These are phyloP conservation scores for Geotrypetes seraphini DNA, from an alignment of 2,797 vertebrate species.

Conservation along the genomic window DNA sequence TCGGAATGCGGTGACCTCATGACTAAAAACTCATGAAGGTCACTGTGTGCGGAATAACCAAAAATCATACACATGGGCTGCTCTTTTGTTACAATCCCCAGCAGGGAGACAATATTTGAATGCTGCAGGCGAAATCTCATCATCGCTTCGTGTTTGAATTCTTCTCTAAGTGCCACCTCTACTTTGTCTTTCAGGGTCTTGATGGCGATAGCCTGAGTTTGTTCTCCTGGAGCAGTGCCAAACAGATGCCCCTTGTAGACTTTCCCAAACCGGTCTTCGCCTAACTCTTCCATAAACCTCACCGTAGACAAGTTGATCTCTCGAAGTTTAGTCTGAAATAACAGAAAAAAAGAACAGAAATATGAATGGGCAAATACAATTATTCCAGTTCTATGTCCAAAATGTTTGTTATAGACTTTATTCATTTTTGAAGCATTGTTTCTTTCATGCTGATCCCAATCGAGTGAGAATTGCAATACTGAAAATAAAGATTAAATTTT, in stretches of 20 bases:
- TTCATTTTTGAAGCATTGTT: too few relatives aligned
- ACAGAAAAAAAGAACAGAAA: slow-evolving; percentile 1
- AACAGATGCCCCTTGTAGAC: slow-evolving; percentile 94
- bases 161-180: slow-evolving; percentile 73
- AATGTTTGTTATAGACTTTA: too few relatives aligned
- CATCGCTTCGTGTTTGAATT: slow-evolving; percentile 86
- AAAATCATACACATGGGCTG: slow-evolving; percentile 92
- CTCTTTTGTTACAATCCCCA: slow-evolving; percentile 85
- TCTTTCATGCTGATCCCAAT: too few relatives aligned
- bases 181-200: slow-evolving; percentile 92
- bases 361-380: rapidly evolving
- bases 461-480: too few relatives aligned
- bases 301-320: slow-evolving; percentile 85
- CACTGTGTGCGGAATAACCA: slow-evolving; percentile 76
- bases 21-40: slow-evolving; percentile 90
- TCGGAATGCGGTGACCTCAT: slow-evolving; percentile 92
- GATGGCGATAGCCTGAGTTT: slow-evolving; percentile 82
- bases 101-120: slow-evolving; percentile 78
- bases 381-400: too few relatives aligned
- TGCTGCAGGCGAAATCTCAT: slow-evolving; percentile 80
- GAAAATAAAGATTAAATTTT: too few relatives aligned
- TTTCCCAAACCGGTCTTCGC: slow-evolving; percentile 92
- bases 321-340: slow-evolving; percentile 71
- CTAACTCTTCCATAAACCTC: slow-evolving; percentile 90
- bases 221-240: slow-evolving; percentile 74